Conservation (phyloP, 2,888 invertebrate species). For the Thyatira batis region DNA sequence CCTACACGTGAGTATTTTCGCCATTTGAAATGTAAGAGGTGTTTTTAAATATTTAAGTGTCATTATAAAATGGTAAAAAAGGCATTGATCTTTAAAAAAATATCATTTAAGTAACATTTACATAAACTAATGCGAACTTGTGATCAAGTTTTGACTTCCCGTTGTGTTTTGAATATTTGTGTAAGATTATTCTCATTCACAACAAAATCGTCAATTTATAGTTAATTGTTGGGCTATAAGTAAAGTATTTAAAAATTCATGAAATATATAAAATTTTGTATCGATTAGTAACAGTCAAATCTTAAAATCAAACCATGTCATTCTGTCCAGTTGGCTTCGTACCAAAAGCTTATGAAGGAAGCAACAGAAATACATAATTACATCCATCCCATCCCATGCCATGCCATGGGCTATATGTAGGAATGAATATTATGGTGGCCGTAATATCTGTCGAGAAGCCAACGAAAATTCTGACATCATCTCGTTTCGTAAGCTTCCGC, state of each 20-base stretch:
- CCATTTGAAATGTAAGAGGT: background rate
- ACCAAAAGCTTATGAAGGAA: background rate
- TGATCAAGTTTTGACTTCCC: too few relatives aligned
- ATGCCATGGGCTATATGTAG: background rate
- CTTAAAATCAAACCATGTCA: background rate
- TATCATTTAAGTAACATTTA: background rate
- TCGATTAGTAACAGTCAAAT: background rate
- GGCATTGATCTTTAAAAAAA: too few relatives aligned
- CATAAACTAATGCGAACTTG: too few relatives aligned
- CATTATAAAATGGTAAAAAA: too few relatives aligned
- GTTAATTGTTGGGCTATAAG: too few relatives aligned
- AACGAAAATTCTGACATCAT: conserved; percentile 4
- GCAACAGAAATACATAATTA: conserved; percentile 1
- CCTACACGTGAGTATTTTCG: background rate
- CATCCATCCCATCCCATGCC: background rate
- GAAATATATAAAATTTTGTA: too few relatives aligned
- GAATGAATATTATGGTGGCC: background rate
- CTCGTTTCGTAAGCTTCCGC: background rate
- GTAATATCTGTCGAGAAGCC: background rate
- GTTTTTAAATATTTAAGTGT: too few relatives aligned
- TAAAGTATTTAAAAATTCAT: too few relatives aligned
- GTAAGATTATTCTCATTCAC: too few relatives aligned
- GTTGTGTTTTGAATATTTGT: too few relatives aligned
- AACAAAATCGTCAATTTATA: too few relatives aligned
- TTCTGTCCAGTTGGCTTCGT: background rate